Evolutionary conservation across 2,797 vertebrate genomes (phyloP).

Genomic region (Ctenochaetus hawaiiensis): DNA sequence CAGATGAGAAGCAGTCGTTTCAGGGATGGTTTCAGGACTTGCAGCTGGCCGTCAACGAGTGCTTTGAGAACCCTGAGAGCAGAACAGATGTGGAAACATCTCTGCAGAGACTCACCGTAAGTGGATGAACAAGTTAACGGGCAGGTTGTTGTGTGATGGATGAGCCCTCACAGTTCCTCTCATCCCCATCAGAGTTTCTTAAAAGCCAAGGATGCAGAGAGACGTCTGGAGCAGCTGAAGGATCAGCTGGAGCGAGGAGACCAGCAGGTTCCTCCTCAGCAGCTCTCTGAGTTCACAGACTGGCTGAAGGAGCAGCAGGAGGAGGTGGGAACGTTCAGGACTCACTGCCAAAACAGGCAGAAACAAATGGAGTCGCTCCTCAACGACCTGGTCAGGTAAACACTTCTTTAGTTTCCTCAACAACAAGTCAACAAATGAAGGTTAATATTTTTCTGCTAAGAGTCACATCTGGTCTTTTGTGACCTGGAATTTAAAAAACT

Average conservation of each 20-base stretch:
- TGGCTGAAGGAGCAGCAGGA: conserved; percentile 89
- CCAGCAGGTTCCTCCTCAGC: conserved; percentile 83
- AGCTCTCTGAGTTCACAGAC: conserved; percentile 81
- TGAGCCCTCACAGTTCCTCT: neutral
- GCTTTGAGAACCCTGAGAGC: conserved; percentile 91
- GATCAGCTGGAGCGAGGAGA: conserved; percentile 82
- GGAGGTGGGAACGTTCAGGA: conserved; percentile 86
- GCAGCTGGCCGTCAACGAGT: conserved; percentile 90
- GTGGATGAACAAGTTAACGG: conserved; percentile 3
- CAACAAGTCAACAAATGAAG: neutral
- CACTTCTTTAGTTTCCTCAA: neutral
- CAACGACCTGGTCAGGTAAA: conserved; percentile 86
- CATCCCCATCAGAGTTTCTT: conserved; percentile 85
- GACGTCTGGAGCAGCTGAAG: conserved; percentile 86
- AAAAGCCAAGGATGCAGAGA: conserved; percentile 85
- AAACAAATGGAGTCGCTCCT: conserved; percentile 83
- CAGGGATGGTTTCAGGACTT: conserved; percentile 90
- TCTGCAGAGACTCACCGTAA: conserved; percentile 88
- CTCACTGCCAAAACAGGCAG: conserved; percentile 84
- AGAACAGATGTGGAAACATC: conserved; percentile 85
- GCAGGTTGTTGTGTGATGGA: neutral
- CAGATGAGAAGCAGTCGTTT: conserved; percentile 91
- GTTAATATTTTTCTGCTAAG: neutral
- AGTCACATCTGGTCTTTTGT: neutral
- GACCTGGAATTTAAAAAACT: neutral